Conservation (phyloP, 2,113 vertebrate species). For the Heliornis fulica region DNA sequence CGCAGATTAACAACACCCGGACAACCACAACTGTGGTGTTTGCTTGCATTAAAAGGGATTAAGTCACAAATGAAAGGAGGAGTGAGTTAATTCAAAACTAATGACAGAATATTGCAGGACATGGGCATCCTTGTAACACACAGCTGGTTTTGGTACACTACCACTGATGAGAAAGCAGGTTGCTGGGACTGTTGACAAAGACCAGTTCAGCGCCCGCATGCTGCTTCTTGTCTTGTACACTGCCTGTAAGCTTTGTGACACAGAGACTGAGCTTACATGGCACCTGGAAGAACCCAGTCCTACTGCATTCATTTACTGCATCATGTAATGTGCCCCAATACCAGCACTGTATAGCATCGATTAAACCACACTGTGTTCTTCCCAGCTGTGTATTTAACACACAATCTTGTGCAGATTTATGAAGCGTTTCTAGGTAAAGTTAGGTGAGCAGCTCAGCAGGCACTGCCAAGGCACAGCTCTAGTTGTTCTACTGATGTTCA, state of each 20-base stretch:
- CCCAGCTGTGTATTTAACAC: background rate
- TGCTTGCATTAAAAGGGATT: conserved; percentile 24
- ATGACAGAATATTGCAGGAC: background rate
- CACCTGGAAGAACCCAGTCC: background rate
- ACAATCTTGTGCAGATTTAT: background rate
- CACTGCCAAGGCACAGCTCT: background rate
- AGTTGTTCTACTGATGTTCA: background rate
- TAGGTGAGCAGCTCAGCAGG: background rate
- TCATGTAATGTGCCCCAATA: fast-evolving
- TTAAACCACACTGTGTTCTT: background rate
- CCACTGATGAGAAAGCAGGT: background rate
- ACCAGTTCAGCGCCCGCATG: background rate
- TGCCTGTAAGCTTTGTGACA: background rate
- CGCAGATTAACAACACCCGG: background rate
- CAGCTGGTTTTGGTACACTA: background rate
- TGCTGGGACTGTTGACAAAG: background rate
- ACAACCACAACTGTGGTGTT: background rate
- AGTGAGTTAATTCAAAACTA: conserved; percentile 34
- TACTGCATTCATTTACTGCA: background rate
- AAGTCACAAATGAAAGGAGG: conserved; percentile 34
- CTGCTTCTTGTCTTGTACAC: background rate
- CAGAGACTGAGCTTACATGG: background rate
- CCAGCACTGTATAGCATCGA: background rate
- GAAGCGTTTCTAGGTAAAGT: background rate
- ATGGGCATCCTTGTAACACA: background rate